phyloP scores from a whole-genome alignment of 2,888 invertebrate genomes.

The Drosophila mimetica region DNA sequence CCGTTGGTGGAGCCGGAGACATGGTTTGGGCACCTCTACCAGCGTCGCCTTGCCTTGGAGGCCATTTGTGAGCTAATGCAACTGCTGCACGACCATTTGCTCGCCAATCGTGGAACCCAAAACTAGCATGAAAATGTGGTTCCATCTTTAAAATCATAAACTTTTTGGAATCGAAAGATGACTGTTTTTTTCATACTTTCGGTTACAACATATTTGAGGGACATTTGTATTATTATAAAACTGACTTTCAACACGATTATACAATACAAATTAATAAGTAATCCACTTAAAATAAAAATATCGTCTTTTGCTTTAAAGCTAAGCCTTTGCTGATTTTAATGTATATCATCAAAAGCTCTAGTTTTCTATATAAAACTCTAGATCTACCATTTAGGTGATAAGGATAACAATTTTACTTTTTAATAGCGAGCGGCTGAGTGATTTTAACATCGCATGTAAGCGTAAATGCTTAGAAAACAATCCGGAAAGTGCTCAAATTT shows the following conservation, averaged over 20 bases:
- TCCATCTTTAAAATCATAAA: too few species aligned
- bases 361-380: constrained; percentile 1
- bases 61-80: constrained; percentile 53
- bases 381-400: not conserved
- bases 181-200: too few species aligned
- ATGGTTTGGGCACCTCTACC: too few species aligned
- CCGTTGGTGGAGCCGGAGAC: constrained; percentile 47
- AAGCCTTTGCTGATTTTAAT: constrained; percentile 5
- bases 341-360: constrained; percentile 5
- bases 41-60: too few species aligned
- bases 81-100: constrained; percentile 41
- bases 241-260: too few species aligned
- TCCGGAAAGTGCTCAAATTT: not conserved
- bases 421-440: constrained; percentile 18
- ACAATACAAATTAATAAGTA: too few species aligned
- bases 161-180: too few species aligned
- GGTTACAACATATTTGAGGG: too few species aligned
- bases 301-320: not conserved
- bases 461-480: not conserved
- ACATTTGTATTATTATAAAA: too few species aligned
- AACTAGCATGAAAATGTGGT: not conserved
- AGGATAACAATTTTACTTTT: not conserved
- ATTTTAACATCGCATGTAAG: not conserved
- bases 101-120: too few species aligned
- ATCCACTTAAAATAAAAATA: too few species aligned